A percentile compares a stretch with the other conserved stretches of the same genome.
These are phyloP conservation scores for Phrynocephalus versicolor DNA, from an alignment of 2,113 vertebrate genomes.

Conservation along the genomic window DNA sequence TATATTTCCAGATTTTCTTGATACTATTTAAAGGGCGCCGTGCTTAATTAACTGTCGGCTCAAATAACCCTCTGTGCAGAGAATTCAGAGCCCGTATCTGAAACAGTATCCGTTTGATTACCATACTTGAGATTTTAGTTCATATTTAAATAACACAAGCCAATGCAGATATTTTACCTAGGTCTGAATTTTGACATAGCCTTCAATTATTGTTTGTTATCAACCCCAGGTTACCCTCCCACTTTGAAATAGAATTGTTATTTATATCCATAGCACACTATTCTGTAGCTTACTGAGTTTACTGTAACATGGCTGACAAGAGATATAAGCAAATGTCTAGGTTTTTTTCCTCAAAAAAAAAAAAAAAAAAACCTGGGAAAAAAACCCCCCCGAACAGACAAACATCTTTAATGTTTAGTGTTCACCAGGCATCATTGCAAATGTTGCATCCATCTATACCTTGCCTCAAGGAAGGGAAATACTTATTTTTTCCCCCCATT, in stretches of 20 bases:
- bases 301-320: neutral
- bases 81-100: neutral
- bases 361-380: no score
- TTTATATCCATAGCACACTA: neutral
- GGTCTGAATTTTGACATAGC: neutral
- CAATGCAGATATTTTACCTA: neutral
- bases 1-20: neutral
- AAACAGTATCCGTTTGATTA: neutral
- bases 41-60: neutral
- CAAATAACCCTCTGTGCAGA: neutral
- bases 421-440: constrained; percentile 39
- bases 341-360: neutral
- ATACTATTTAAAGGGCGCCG: neutral
- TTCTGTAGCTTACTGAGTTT: neutral
- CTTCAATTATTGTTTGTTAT: neutral
- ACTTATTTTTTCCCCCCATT: constrained; percentile 31
- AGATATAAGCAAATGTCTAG: neutral
- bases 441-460: constrained; percentile 17
- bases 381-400: no score
- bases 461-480: constrained; percentile 41
- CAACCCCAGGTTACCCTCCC: neutral
- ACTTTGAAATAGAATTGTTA: neutral
- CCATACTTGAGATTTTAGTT: neutral
- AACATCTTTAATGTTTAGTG: constrained; percentile 37
- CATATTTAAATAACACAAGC: neutral